Conservation (phyloP, 2,888 invertebrate species). For the Enchytraeus crypticus region DNA sequence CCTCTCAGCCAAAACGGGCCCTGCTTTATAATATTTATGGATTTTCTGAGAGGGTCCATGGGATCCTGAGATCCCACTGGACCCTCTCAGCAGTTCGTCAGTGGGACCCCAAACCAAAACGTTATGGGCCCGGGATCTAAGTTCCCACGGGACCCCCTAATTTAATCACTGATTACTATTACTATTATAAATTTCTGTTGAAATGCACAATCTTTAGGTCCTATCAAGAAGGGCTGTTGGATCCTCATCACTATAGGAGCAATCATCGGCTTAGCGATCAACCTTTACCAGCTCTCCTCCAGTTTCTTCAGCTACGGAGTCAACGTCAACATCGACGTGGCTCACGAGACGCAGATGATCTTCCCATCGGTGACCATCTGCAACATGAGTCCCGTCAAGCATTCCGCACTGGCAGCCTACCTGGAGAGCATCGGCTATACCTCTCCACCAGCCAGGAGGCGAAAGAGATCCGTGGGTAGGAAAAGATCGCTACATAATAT, state of each 20-base stretch:
- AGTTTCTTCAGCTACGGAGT: not conserved
- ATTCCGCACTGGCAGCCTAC: not conserved
- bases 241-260: slow-evolving; percentile 4
- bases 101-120: too few species aligned
- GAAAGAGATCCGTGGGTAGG: not conserved
- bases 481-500: too few species aligned
- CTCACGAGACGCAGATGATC: not conserved
- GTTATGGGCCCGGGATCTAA: too few species aligned
- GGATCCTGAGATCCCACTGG: too few species aligned
- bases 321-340: not conserved
- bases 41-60: too few species aligned
- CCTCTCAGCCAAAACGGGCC: too few species aligned
- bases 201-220: not conserved
- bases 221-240: slow-evolving; percentile 7
- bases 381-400: slow-evolving; percentile 4
- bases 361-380: slow-evolving; percentile 8
- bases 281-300: not conserved
- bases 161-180: too few species aligned
- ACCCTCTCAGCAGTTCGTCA: too few species aligned
- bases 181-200: too few species aligned
- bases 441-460: not conserved
- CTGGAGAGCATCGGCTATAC: not conserved
- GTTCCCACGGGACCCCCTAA: too few species aligned
- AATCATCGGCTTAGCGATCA: not conserved
- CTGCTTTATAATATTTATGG: too few species aligned